Conservation (phyloP, 2,797 vertebrate species). For the Gobio occitaniae region DNA sequence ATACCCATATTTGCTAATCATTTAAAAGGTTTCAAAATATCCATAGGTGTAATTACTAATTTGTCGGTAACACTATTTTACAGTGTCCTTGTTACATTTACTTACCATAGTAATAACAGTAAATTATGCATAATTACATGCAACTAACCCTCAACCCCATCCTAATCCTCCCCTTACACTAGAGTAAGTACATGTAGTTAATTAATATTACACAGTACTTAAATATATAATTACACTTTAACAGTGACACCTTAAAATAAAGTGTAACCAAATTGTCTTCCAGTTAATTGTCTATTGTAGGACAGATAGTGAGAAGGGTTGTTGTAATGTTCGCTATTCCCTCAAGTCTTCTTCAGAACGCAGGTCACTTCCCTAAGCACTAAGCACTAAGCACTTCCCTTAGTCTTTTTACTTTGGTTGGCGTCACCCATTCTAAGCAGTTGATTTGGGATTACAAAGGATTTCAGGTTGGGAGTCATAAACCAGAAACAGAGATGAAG, state of each 20-base stretch:
- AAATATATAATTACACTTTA: too few relatives aligned
- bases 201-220: too few relatives aligned
- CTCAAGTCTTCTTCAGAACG: slow-evolving; percentile 25
- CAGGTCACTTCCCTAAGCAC: slow-evolving; percentile 36
- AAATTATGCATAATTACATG: too few relatives aligned
- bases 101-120: too few relatives aligned
- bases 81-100: too few relatives aligned
- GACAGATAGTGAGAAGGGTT: not conserved
- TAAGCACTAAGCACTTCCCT: too few relatives aligned
- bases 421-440: slow-evolving; percentile 76
- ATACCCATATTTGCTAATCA: not conserved
- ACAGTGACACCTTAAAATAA: too few relatives aligned
- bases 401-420: slow-evolving; percentile 64
- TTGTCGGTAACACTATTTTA: not conserved
- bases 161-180: too few relatives aligned
- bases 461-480: slow-evolving; percentile 68
- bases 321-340: not conserved
- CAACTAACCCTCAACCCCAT: too few relatives aligned
- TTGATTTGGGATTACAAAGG: slow-evolving; percentile 75
- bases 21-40: not conserved
- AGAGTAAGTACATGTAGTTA: too few relatives aligned
- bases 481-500: not conserved
- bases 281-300: not conserved
- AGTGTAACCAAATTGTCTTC: not conserved
- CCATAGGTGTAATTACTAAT: not conserved